Conservation (phyloP, 1,140 invertebrate species). For the Cyphomyrmex costatus region DNA sequence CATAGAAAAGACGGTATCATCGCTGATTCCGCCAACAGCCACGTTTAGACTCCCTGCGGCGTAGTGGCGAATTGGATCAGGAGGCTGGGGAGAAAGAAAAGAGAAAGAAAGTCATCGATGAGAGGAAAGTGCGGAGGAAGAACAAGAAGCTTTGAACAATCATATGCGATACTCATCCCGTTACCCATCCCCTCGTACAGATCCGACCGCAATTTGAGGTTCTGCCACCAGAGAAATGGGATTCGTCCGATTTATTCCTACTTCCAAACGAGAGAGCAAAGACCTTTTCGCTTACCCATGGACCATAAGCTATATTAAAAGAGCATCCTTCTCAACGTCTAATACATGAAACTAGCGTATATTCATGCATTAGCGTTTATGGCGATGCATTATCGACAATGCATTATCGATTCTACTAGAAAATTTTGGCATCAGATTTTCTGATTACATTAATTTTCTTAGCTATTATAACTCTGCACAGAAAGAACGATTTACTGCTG, state of each 20-base stretch:
- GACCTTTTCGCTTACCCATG: not conserved
- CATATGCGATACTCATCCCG: constrained; percentile 74
- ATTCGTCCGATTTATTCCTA: constrained; percentile 63
- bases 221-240: constrained; percentile 57
- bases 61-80: constrained; percentile 43
- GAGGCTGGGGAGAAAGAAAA: not conserved
- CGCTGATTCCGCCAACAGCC: constrained; percentile 66
- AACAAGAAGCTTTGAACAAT: constrained; percentile 77
- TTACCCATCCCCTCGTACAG: constrained; percentile 30
- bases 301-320: constrained; percentile 35
- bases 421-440: not conserved
- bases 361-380: not conserved
- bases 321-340: not conserved
- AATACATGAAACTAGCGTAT: constrained; percentile 9
- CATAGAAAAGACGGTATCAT: constrained; percentile 73
- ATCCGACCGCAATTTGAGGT: constrained; percentile 70
- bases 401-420: not conserved
- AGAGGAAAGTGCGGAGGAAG: constrained; percentile 24
- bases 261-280: constrained; percentile 14
- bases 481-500: too few relatives aligned
- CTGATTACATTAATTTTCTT: not conserved
- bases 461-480: too few relatives aligned
- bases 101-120: constrained; percentile 32
- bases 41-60: constrained; percentile 49
- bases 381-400: not conserved